These are phyloP conservation scores for Andrena praecox DNA, from an alignment of 2,888 invertebrate genomes.

Conservation along the genomic window DNA sequence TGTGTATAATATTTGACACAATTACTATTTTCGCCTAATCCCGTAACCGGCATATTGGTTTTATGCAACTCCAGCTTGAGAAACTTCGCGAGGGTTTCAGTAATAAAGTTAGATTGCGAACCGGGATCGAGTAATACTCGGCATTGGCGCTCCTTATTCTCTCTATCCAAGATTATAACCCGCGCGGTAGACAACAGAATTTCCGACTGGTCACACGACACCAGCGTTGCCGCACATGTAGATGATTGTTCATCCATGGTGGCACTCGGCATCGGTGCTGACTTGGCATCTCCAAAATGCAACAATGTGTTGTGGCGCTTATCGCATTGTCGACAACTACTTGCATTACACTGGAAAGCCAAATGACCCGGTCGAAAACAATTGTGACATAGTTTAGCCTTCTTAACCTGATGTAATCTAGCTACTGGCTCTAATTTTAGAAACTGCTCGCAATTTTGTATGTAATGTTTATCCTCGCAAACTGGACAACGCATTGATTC, in stretches of 20 bases:
- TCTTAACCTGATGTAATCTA: background rate
- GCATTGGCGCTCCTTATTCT: background rate
- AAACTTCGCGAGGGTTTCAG: background rate
- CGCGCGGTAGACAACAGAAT: conserved; percentile 1
- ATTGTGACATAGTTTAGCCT: background rate
- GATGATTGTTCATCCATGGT: background rate
- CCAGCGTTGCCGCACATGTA: background rate
- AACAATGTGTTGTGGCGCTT: background rate
- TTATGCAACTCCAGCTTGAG: background rate
- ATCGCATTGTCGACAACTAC: background rate
- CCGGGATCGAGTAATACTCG: background rate
- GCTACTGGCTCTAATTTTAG: background rate
- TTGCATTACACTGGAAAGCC: background rate
- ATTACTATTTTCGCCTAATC: background rate
- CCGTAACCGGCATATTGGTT: background rate
- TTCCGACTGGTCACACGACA: background rate
- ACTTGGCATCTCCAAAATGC: background rate
- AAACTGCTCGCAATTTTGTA: background rate
- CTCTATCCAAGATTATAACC: background rate
- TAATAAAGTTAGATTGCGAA: background rate
- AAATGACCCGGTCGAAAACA: background rate
- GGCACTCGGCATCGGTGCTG: background rate
- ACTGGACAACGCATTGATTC: background rate
- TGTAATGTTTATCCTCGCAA: background rate
- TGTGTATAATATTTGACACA: background rate